These are phyloP conservation scores for Delphinapterus leucas DNA, from an alignment of 2,113 vertebrate species.

Conservation along the genomic window DNA sequence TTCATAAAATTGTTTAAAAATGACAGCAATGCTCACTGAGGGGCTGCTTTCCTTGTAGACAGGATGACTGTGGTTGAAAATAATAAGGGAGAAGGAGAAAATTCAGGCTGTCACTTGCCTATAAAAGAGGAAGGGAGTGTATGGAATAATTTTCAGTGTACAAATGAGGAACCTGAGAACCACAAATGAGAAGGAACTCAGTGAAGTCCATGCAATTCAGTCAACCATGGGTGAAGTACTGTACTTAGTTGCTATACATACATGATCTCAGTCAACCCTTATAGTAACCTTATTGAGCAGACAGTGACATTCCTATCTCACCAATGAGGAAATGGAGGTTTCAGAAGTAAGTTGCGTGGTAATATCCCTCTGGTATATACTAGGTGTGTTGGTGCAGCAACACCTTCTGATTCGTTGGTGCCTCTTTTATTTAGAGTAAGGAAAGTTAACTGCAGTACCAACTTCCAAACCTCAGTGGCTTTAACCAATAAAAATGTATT, in stretches of 20 bases:
- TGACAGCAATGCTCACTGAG: neutral
- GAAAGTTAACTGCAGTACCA: neutral
- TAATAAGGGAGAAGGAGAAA: neutral
- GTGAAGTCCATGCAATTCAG: neutral
- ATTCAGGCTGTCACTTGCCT: neutral
- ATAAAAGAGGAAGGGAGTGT: neutral
- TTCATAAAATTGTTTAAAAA: conserved; percentile 30
- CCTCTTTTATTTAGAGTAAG: neutral
- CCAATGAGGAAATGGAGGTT: neutral
- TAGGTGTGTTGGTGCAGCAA: neutral
- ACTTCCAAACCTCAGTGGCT: neutral
- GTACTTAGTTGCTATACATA: neutral
- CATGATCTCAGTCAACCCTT: neutral
- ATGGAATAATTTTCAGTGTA: neutral
- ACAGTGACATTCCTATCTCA: neutral
- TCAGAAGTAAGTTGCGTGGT: neutral
- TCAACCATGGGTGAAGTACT: neutral
- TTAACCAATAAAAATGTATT: neutral
- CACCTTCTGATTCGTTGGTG: neutral
- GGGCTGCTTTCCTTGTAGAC: neutral
- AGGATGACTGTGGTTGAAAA: neutral
- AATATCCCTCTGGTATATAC: neutral
- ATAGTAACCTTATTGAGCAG: neutral
- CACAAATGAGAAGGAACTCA: neutral
- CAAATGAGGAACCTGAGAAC: conserved; percentile 22